A percentile compares a stretch with the other conserved stretches of the same genome.
These are phyloP conservation scores for Synergus japonicus DNA, from an alignment of 2,888 invertebrate genomes.

Conservation along the genomic window DNA sequence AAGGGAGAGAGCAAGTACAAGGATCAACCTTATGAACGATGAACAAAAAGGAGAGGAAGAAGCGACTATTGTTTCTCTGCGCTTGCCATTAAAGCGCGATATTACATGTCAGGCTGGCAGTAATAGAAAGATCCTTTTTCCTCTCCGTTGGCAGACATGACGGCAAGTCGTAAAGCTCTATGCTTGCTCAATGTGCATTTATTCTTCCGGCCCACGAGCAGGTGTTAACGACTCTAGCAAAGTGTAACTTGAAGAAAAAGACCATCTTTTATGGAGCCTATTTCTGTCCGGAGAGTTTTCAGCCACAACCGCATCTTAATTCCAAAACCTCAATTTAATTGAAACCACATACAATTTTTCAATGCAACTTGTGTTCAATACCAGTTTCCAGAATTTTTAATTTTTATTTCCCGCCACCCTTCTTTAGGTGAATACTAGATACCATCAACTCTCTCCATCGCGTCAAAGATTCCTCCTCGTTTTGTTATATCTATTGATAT, in stretches of 20 bases:
- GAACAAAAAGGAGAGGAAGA: conserved; percentile 42
- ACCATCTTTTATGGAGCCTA: background rate
- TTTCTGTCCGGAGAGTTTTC: background rate
- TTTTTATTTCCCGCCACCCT: too few species aligned
- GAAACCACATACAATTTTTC: too few species aligned
- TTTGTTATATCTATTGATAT: conserved; percentile 12
- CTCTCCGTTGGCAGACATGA: conserved; percentile 14
- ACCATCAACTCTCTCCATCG: background rate
- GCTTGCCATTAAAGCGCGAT: conserved; percentile 51
- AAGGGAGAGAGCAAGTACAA: conserved; percentile 39
- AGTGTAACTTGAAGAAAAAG: background rate
- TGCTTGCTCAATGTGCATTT: conserved; percentile 21
- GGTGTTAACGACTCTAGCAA: conserved; percentile 31
- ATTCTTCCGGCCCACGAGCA: conserved; percentile 14
- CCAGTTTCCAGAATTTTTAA: too few species aligned
- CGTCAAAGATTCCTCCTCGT: background rate
- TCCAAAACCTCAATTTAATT: too few species aligned
- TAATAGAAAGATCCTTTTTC: conserved; percentile 52
- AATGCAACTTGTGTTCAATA: too few species aligned
- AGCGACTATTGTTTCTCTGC: conserved; percentile 35
- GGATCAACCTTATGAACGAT: conserved; percentile 43
- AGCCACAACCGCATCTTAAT: too few species aligned
- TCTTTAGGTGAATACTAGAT: too few species aligned
- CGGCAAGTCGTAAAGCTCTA: conserved; percentile 30
- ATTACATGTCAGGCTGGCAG: conserved; percentile 52